phyloP scores from a whole-genome alignment of 1,140 invertebrate genomes.

The Macrosteles quadrilineatus region DNA sequence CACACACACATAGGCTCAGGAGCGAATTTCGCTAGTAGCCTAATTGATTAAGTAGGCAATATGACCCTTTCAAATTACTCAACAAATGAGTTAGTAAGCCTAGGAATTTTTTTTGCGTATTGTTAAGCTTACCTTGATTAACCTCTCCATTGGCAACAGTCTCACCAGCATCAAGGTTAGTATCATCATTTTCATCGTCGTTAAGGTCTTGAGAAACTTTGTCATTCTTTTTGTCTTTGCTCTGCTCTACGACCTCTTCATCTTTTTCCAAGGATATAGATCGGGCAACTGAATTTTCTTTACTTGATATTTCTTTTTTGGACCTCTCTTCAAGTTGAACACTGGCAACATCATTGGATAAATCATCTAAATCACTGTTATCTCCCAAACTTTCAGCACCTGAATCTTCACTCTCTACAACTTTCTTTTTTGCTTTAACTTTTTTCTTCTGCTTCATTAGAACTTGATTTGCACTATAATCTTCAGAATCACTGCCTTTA shows the following conservation, averaged over 20 bases:
- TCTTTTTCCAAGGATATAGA: conserved; percentile 31
- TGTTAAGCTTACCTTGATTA: neutral
- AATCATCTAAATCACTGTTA: conserved; percentile 48
- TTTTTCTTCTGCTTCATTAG: conserved; percentile 27
- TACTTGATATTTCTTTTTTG: neutral
- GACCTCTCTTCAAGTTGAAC: neutral
- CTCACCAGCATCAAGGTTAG: conserved; percentile 36
- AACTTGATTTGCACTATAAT: neutral
- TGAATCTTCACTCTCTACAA: conserved; percentile 27
- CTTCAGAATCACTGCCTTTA: conserved; percentile 30
- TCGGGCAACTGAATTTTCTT: conserved; percentile 5
- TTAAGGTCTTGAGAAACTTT: conserved; percentile 23
- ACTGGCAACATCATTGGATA: neutral
- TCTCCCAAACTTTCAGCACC: conserved; percentile 40
- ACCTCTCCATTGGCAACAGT: conserved; percentile 31
- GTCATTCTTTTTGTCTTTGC: conserved; percentile 36
- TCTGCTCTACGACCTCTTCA: conserved; percentile 38
- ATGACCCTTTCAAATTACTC: too few relatives aligned
- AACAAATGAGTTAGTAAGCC: too few relatives aligned
- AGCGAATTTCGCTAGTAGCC: too few relatives aligned
- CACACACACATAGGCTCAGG: too few relatives aligned
- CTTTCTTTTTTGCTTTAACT: neutral
- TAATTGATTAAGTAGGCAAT: too few relatives aligned
- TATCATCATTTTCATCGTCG: conserved; percentile 25
- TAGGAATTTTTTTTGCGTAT: too few relatives aligned